Evolutionary conservation across 2,797 vertebrate genomes (phyloP).

Genomic region (Antennarius maculatus): DNA sequence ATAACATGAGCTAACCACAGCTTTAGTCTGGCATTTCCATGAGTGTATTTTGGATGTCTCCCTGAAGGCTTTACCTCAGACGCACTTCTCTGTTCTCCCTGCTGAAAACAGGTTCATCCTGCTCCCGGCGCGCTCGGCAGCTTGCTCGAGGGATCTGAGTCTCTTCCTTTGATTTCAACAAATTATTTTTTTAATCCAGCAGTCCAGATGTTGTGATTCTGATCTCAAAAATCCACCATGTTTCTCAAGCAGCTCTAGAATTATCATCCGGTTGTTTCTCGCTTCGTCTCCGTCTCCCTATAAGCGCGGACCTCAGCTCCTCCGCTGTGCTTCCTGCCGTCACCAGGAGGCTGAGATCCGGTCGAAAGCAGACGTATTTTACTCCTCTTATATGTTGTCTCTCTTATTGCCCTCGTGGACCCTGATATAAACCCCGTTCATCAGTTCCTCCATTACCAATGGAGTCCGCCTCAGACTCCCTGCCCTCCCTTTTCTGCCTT

Average conservation of each 20-base stretch:
- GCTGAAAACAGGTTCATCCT: conserved; percentile 64
- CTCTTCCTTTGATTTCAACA: conserved; percentile 5
- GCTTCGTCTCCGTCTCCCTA: conserved; percentile 11
- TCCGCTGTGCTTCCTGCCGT: conserved; percentile 15
- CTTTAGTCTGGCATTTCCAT: conserved; percentile 9
- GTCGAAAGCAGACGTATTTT: conserved; percentile 23
- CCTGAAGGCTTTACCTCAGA: conserved; percentile 68
- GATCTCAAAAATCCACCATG: conserved; percentile 35
- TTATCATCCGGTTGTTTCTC: conserved; percentile 9
- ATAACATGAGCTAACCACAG: conserved; percentile 18
- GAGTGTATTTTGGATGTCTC: conserved; percentile 18
- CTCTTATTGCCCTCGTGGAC: conserved; percentile 38
- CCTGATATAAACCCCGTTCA: conserved; percentile 55
- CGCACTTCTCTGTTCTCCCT: conserved; percentile 43
- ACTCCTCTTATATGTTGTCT: conserved; percentile 25
- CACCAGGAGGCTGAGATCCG: conserved; percentile 11
- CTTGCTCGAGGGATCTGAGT: neutral
- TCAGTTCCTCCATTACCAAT: conserved; percentile 68
- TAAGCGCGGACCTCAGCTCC: conserved; percentile 10
- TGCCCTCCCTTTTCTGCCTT: conserved; percentile 56
- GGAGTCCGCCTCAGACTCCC: conserved; percentile 53
- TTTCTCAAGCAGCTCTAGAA: conserved; percentile 5
- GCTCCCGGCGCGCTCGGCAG: conserved; percentile 27
- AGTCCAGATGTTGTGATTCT: conserved; percentile 20
- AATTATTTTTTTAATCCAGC: conserved; percentile 7